Conservation (phyloP, 23 tunicate genomes). For the Oikopleura dioica region DNA sequence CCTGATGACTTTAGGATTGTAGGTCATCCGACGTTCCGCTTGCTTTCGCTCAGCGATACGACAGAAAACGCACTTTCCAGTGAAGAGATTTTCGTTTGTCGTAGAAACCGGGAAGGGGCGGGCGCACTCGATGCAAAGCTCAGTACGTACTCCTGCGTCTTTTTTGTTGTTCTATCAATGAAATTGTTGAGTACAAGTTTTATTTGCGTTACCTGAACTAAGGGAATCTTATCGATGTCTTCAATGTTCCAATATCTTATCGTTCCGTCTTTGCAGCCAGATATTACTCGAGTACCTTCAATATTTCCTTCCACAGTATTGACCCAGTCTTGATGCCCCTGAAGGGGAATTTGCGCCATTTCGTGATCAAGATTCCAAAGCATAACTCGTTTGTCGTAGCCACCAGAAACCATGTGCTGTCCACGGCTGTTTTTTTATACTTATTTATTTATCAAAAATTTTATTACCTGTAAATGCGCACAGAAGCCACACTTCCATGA, state of each 20-base stretch:
- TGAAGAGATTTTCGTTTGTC: not conserved
- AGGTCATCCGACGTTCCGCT: too few species aligned
- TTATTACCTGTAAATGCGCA: not conserved
- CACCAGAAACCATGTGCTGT: not conserved
- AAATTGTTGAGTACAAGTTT: too few species aligned
- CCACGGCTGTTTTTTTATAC: too few species aligned
- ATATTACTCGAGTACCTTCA: not conserved
- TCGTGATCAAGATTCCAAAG: not conserved
- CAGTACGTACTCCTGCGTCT: not conserved
- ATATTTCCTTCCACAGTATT: not conserved
- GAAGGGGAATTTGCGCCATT: not conserved
- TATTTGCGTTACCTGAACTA: not conserved
- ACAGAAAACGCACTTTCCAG: slow-evolving; percentile 9
- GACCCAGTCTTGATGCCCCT: slow-evolving; percentile 12
- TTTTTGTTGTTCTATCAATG: too few species aligned
- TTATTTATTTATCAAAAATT: too few species aligned
- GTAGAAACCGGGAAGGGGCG: not conserved
- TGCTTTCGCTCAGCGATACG: not conserved
- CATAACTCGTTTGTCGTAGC: slow-evolving; percentile 5
- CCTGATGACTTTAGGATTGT: too few species aligned
- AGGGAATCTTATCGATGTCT: not conserved
- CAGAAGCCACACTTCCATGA: not conserved
- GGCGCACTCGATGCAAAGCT: not conserved
- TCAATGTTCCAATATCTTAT: slow-evolving; percentile 9
- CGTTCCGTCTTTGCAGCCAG: not conserved